Percentiles rank a stretch among this genome's conserved stretches.
Evolutionary conservation across 2,113 vertebrate species (phyloP).

Genomic region (Fukomys damarensis): DNA sequence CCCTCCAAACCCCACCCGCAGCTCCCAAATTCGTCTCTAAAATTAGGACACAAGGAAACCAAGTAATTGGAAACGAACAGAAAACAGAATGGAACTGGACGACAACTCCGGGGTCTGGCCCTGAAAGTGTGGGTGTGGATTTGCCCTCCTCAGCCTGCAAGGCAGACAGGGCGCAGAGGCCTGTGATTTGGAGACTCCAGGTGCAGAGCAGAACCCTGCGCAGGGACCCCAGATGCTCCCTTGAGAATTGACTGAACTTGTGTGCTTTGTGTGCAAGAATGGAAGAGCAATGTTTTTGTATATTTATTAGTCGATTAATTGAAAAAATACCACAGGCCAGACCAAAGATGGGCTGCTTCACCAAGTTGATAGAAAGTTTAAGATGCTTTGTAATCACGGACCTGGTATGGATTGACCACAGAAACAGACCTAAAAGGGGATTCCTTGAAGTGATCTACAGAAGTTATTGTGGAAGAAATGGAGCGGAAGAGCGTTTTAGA

Average conservation of each 20-base stretch:
- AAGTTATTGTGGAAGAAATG: background rate
- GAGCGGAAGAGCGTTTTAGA: background rate
- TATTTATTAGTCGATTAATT: background rate
- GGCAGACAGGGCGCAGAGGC: no score
- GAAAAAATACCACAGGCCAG: background rate
- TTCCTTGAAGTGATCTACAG: background rate
- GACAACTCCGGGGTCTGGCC: background rate
- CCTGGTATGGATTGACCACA: background rate
- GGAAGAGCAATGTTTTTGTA: background rate
- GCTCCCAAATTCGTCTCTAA: conserved; percentile 1
- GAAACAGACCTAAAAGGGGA: background rate
- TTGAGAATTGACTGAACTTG: background rate
- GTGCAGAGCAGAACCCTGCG: background rate
- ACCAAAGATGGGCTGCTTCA: conserved; percentile 7
- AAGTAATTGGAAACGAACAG: background rate
- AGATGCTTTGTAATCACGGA: background rate
- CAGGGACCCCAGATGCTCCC: background rate
- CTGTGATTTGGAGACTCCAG: no score
- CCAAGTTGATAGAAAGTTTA: background rate
- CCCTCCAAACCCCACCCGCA: background rate
- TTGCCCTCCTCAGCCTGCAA: background rate
- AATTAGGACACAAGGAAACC: background rate
- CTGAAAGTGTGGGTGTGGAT: background rate
- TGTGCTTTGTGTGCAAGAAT: background rate
- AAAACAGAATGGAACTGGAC: background rate